Conservation (phyloP, 2,797 vertebrate genomes). For the Tenualosa ilisha region DNA sequence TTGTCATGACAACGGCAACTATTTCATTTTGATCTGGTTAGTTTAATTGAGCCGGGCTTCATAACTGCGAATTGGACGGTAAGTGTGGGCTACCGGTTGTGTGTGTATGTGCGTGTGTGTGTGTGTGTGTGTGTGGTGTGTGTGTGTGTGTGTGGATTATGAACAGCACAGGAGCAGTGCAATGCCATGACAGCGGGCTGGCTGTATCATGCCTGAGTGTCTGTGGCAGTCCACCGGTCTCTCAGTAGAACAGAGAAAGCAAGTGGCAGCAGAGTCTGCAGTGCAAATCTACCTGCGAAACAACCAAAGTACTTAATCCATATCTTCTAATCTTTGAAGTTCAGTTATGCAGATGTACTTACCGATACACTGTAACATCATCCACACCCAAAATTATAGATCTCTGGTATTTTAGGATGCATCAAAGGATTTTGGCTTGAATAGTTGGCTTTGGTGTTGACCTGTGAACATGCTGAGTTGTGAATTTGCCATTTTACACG, state of each 20-base stretch:
- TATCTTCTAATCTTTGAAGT: neutral
- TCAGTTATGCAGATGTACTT: neutral
- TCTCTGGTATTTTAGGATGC: no score
- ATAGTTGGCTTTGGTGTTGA: neutral
- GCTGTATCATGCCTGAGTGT: conserved; percentile 71
- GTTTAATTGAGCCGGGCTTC: neutral
- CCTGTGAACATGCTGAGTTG: neutral
- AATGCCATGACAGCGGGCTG: conserved; percentile 47
- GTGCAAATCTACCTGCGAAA: conserved; percentile 48
- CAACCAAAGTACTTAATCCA: neutral
- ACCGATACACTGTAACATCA: neutral
- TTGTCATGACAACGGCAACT: conserved; percentile 60
- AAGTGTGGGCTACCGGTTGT: neutral
- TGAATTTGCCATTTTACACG: neutral
- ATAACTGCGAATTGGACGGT: neutral
- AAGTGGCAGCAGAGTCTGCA: conserved; percentile 47
- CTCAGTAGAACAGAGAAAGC: conserved; percentile 66
- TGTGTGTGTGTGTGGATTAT: conserved; percentile 47
- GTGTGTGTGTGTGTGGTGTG: neutral
- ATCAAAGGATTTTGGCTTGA: neutral
- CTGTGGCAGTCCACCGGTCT: conserved; percentile 72
- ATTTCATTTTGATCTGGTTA: conserved; percentile 30
- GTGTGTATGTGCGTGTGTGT: neutral
- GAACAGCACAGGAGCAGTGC: conserved; percentile 60
- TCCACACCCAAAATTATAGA: neutral